Percentiles rank a stretch among this genome's conserved stretches.
Conservation (phyloP, 2,888 invertebrate species). For the Apamea anceps region DNA sequence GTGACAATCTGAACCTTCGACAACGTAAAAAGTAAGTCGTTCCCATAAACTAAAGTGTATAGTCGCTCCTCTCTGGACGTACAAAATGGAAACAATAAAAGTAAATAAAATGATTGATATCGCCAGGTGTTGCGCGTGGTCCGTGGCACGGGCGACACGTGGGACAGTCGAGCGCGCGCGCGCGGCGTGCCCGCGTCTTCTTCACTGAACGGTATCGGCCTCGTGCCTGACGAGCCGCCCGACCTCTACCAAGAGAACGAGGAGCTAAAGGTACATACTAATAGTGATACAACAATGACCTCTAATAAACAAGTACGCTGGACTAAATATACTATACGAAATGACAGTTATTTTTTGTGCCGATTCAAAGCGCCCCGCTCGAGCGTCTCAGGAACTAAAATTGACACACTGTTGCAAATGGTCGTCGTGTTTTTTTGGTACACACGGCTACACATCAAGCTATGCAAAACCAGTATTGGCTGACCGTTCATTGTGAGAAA, state of each 20-base stretch:
- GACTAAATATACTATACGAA: too few species aligned
- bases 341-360: too few species aligned
- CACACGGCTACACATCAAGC: too few species aligned
- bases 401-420: too few species aligned
- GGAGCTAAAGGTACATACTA: conserved; percentile 93
- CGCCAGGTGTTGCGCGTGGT: conserved; percentile 94
- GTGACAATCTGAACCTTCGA: neutral
- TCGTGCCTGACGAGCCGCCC: conserved; percentile 95
- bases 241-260: conserved; percentile 97
- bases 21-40: too few species aligned
- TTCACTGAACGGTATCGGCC: conserved; percentile 95
- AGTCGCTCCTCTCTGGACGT: neutral
- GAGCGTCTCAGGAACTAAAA: too few species aligned
- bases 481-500: too few species aligned
- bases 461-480: too few species aligned
- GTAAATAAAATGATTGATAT: neutral
- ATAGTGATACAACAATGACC: neutral
- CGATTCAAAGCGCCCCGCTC: too few species aligned
- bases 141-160: conserved; percentile 96
- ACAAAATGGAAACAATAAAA: neutral
- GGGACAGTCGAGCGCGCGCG: conserved; percentile 96
- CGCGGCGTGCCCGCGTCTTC: conserved; percentile 96
- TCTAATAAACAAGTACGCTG: too few species aligned
- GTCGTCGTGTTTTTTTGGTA: too few species aligned
- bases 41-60: too few species aligned